Conservation (phyloP, 2,113 vertebrate species). For the Rhabdornis inornatus region DNA sequence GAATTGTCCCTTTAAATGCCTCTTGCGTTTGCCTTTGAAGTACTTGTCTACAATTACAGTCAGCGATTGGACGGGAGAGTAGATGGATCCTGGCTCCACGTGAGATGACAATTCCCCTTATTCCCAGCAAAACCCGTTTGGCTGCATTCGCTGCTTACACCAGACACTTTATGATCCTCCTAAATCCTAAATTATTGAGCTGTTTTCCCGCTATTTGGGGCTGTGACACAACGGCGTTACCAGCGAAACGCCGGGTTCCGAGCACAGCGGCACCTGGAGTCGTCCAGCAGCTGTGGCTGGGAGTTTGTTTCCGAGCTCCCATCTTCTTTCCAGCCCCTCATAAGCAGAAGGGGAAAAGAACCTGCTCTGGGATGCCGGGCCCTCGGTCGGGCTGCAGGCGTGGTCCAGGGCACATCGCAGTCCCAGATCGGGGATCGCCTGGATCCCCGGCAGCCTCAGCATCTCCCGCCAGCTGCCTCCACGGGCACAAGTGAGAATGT, state of each 20-base stretch:
- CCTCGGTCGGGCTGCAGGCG: neutral
- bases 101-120: neutral
- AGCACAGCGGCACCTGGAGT: neutral
- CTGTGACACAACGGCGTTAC: rapidly evolving
- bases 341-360: rapidly evolving
- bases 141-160: neutral
- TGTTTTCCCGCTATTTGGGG: neutral
- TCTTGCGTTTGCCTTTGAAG: neutral
- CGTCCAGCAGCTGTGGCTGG: rapidly evolving
- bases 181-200: neutral
- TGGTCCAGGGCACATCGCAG: neutral
- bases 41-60: neutral
- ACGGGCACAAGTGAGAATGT: conserved; percentile 61
- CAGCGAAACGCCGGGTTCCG: neutral
- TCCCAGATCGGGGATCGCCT: neutral
- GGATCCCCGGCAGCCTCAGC: neutral
- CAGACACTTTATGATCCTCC: neutral
- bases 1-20: neutral
- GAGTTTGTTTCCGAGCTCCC: neutral
- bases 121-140: neutral
- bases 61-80: neutral
- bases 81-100: neutral
- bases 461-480: conserved; percentile 56
- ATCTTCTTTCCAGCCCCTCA: neutral
- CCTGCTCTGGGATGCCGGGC: neutral